phyloP scores from a whole-genome alignment of 2,888 invertebrate species.

The Papilio gigon region DNA sequence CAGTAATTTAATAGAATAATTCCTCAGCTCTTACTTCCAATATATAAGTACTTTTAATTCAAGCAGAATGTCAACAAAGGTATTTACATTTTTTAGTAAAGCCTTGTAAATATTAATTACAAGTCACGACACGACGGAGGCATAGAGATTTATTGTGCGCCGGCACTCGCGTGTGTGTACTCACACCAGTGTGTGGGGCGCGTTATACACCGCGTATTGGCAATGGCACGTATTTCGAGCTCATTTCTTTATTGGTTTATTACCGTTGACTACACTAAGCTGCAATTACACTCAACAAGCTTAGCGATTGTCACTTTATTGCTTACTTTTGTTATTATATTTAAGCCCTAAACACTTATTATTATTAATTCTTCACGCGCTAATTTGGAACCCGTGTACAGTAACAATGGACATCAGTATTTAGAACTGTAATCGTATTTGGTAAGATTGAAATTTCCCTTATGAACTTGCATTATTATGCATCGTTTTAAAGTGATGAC shows the following conservation, averaged over 20 bases:
- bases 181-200: not conserved
- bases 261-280: not conserved
- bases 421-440: too few species aligned
- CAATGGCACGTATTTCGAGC: not conserved
- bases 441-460: too few species aligned
- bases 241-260: conserved; percentile 2
- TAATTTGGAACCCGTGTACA: too few species aligned
- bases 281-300: conserved; percentile 7
- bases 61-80: conserved; percentile 18
- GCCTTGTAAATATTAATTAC: conserved; percentile 23
- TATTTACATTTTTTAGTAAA: conserved; percentile 22
- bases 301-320: conserved; percentile 4
- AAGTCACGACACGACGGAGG: conserved; percentile 18
- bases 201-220: not conserved
- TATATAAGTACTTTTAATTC: conserved; percentile 5
- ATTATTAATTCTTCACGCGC: too few species aligned
- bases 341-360: not conserved
- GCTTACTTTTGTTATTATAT: not conserved
- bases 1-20: not conserved
- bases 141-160: conserved; percentile 7
- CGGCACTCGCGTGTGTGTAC: conserved; percentile 33
- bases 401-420: too few species aligned
- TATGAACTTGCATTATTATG: too few species aligned
- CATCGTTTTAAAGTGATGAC: too few species aligned
- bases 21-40: not conserved